Evolutionary conservation across 2,113 vertebrate genomes (phyloP).

Genomic region (Morone saxatilis): DNA sequence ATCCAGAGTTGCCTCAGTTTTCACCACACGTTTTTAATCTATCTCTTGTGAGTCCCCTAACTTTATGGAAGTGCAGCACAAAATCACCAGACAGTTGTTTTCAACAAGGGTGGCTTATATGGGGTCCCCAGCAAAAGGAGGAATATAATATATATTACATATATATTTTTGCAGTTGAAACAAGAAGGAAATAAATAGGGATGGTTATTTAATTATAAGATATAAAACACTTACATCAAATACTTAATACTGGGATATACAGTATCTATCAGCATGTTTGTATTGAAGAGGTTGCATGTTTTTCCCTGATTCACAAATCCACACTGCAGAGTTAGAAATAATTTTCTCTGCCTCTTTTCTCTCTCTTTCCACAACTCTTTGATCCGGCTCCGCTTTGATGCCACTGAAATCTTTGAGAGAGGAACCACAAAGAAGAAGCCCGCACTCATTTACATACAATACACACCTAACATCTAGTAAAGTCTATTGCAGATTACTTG

Average conservation of each 20-base stretch:
- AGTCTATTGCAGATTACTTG: constrained; percentile 18
- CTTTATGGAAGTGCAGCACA: neutral
- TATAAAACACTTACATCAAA: neutral
- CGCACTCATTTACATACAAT: constrained; percentile 61
- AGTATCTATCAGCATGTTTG: neutral
- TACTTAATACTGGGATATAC: neutral
- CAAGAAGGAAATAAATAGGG: too few species aligned
- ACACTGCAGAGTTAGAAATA: neutral
- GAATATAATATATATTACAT: too few species aligned
- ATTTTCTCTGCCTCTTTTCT: neutral
- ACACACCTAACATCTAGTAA: neutral
- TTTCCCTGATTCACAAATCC: neutral
- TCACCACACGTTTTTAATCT: too few species aligned
- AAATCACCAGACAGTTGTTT: neutral
- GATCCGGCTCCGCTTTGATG: constrained; percentile 51
- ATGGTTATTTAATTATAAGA: neutral
- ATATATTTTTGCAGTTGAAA: too few species aligned
- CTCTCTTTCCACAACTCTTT: constrained; percentile 47
- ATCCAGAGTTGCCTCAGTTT: neutral
- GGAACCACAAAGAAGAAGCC: constrained; percentile 16
- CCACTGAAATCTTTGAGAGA: constrained; percentile 11
- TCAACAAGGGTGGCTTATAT: too few species aligned
- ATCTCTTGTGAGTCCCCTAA: too few species aligned
- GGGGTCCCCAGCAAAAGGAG: too few species aligned
- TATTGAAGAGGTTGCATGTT: neutral